A percentile compares a stretch with the other conserved stretches of the same genome.
Evolutionary conservation across 2,113 vertebrate species (phyloP).

Genomic region (Pelusios castaneus): DNA sequence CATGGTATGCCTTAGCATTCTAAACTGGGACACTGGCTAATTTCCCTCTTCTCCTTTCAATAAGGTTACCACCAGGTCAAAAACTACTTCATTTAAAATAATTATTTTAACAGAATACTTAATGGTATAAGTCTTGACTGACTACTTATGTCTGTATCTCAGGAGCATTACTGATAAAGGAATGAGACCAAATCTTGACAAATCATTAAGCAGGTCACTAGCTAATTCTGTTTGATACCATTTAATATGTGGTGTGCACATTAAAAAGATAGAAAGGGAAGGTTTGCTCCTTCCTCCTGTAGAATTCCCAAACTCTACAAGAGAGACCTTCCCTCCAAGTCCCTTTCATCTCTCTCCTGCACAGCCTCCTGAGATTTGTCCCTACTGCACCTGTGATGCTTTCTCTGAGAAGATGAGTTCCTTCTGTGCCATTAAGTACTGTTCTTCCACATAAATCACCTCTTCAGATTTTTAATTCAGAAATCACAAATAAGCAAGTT

Average conservation of each 20-base stretch:
- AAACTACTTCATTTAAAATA: slow-evolving; percentile 33
- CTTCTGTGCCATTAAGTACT: not conserved
- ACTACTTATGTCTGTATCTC: slow-evolving; percentile 36
- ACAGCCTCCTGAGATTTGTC: not conserved
- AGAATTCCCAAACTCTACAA: not conserved
- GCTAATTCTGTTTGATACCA: slow-evolving; percentile 25
- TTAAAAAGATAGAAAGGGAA: not conserved
- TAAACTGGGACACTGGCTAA: not conserved
- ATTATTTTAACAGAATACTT: slow-evolving; percentile 49
- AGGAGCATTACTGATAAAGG: not conserved
- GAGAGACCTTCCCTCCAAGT: not conserved
- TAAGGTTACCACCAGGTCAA: slow-evolving; percentile 52
- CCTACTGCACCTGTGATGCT: not conserved
- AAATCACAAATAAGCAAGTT: not conserved
- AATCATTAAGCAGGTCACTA: slow-evolving; percentile 2
- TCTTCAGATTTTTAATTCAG: not conserved
- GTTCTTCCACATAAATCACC: not conserved
- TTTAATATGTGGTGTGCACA: slow-evolving; percentile 20
- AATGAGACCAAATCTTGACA: slow-evolving; percentile 37
- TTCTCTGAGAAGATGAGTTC: not conserved
- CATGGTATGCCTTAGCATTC: not conserved
- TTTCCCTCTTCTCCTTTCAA: not conserved
- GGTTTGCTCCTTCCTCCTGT: not conserved
- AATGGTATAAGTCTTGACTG: slow-evolving; percentile 47
- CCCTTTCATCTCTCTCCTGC: not conserved